Base-by-base conservation (phyloP, 2,888 invertebrate genomes). In the Andrena flavipes region DNA sequence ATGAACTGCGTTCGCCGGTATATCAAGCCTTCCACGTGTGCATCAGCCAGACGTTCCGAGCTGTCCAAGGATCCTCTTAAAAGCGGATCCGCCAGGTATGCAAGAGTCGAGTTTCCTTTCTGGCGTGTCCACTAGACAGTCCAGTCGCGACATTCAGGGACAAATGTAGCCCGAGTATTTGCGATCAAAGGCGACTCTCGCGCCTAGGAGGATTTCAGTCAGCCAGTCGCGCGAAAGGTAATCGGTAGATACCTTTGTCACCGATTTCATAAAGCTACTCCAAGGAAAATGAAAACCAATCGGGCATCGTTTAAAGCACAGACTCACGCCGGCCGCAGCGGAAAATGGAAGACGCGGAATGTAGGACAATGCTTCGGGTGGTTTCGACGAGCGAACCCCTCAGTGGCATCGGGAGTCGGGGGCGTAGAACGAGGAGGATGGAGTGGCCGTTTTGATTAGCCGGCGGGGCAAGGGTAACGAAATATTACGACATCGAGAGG, bases 91-190 rank as follows among this genome's bases (percentile, higher is more conserved):
- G 74, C 54, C 76, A 84, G 69, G 76, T 84, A 86, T 79, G 86
- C 74, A 80, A 77, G 81, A 84, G 67, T 86, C 84, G 71, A 84
- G 74, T 86, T 86, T 79, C 86, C 84, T 75, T 85, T 84, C 69
- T 70, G 68, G 49, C 68, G 49, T 76, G 73, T 67, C 82, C 72
- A 48, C 77, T 76, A 69, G 65, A 71, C 78, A 62, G 63, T 16
- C 59, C 51, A 64, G 51, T 68, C 64, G 42, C 51, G 29, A 51
- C 67, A 48, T 63, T 74, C 75, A 59, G 62, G 60, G 48, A 84
- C 62, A 73, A 82, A 84, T 54, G 74, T 60, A 64, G 49, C 62
- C 42, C 69, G 29, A 72, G 59, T 84, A 82, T 75, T 82, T 60
- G 73, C 78, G 72, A 69, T 77, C 67, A 60, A 56, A 42, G 59